These are phyloP conservation scores for Nothobranchius furzeri DNA, from an alignment of 2,113 vertebrate species.

Conservation along the genomic window DNA sequence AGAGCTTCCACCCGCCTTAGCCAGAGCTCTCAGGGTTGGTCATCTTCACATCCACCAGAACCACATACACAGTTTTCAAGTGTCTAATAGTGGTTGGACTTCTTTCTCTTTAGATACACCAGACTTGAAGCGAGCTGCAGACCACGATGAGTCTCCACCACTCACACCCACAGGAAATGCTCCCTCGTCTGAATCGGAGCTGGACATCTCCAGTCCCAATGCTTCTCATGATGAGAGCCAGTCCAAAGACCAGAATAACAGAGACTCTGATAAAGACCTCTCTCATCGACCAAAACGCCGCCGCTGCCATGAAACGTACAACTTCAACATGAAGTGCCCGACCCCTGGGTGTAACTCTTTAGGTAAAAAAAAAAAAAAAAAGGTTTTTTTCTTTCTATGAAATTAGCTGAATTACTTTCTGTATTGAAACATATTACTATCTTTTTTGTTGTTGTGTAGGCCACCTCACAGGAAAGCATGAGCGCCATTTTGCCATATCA, in stretches of 20 bases:
- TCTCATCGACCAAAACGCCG: constrained; percentile 95
- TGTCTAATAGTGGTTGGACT: not conserved
- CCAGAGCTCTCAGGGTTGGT: constrained; percentile 94
- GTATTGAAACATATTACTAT: not conserved
- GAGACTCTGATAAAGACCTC: constrained; percentile 95
- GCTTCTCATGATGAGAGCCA: constrained; percentile 95
- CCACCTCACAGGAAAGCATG: constrained; percentile 96
- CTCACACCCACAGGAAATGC: constrained; percentile 97
- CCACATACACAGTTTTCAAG: not conserved
- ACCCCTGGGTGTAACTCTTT: constrained; percentile 97
- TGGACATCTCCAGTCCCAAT: constrained; percentile 97
- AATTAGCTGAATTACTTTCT: not conserved
- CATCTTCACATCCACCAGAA: not conserved
- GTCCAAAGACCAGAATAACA: constrained; percentile 90
- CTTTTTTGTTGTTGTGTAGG: constrained; percentile 71
- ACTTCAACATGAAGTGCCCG: constrained; percentile 99
- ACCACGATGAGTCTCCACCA: constrained; percentile 96
- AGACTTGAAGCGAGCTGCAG: constrained; percentile 89
- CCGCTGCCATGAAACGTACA: constrained; percentile 98
- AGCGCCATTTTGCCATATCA: constrained; percentile 97
- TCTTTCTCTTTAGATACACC: constrained; percentile 57
- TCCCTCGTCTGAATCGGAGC: constrained; percentile 97
- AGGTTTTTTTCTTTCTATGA: no score
- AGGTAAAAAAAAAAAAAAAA: constrained; percentile 72
- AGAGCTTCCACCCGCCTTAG: constrained; percentile 95